phyloP scores from a whole-genome alignment of 2,888 invertebrate species.

The Dynastes grantii region DNA sequence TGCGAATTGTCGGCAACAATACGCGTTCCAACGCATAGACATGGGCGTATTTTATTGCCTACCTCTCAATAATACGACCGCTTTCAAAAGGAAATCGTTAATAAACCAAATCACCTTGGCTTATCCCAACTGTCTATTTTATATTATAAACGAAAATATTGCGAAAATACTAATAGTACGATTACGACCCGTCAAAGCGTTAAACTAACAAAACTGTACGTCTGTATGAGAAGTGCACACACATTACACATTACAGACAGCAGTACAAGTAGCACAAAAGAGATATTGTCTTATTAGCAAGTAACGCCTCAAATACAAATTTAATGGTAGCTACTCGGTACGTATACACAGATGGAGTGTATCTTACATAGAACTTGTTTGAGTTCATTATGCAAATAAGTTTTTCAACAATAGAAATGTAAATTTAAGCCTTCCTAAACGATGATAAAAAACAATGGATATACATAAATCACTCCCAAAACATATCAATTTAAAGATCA shows the following conservation, averaged over 20 bases:
- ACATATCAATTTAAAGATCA: slow-evolving; percentile 21
- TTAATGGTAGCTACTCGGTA: slow-evolving; percentile 1
- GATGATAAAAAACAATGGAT: slow-evolving; percentile 16
- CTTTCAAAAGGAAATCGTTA: slow-evolving; percentile 36
- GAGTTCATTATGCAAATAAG: slow-evolving; percentile 27
- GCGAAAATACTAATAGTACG: slow-evolving; percentile 7
- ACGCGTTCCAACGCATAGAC: background rate
- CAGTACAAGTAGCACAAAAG: slow-evolving; percentile 8
- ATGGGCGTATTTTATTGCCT: slow-evolving; percentile 29
- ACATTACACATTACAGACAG: background rate
- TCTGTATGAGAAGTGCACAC: background rate
- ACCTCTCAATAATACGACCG: background rate
- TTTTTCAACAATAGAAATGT: slow-evolving; percentile 19
- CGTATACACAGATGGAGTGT: slow-evolving; percentile 7
- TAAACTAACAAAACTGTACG: slow-evolving; percentile 1
- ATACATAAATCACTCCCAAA: slow-evolving; percentile 31
- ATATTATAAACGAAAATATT: slow-evolving; percentile 11
- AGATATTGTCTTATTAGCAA: slow-evolving; percentile 12
- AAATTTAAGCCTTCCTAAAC: slow-evolving; percentile 16
- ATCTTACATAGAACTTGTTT: background rate
- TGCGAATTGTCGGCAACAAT: background rate
- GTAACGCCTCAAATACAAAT: slow-evolving; percentile 29
- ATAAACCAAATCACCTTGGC: slow-evolving; percentile 33
- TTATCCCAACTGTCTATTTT: slow-evolving; percentile 8
- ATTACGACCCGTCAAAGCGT: slow-evolving; percentile 2